Evolutionary conservation across 2,888 invertebrate species (phyloP).

Genomic region (Scaptomyza polygonia): DNA sequence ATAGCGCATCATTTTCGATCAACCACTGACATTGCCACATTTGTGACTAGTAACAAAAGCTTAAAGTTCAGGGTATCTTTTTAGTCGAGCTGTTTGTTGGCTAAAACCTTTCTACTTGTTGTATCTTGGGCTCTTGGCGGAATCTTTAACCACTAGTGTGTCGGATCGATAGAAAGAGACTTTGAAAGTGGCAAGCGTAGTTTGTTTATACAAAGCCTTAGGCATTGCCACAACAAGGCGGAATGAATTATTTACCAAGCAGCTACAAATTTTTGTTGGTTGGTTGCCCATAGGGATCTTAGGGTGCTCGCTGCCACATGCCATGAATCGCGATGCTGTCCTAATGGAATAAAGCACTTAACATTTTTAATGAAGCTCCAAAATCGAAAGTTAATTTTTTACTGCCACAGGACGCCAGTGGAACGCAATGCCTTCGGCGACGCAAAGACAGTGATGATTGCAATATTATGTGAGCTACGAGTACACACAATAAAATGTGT

Average conservation of each 20-base stretch:
- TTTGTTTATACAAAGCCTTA: conserved; percentile 43
- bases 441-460: conserved; percentile 42
- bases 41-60: no score
- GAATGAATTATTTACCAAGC: conserved; percentile 55
- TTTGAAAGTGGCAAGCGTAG: conserved; percentile 46
- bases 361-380: conserved; percentile 75
- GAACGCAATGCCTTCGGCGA: conserved; percentile 17
- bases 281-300: conserved; percentile 14
- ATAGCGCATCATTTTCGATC: no score
- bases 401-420: conserved; percentile 17
- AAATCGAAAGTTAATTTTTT: conserved; percentile 67
- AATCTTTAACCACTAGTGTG: conserved; percentile 2
- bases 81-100: not conserved
- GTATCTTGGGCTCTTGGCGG: not conserved
- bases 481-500: conserved; percentile 49
- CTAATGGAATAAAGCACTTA: conserved; percentile 52
- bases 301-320: conserved; percentile 4
- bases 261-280: conserved; percentile 28
- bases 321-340: conserved; percentile 8
- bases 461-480: conserved; percentile 52
- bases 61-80: not conserved
- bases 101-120: not conserved
- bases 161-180: conserved; percentile 29
- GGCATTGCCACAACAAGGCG: conserved; percentile 40
- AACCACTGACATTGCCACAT: no score